Conservation (phyloP, 2,797 vertebrate genomes). For the Ceyx erithaca region DNA sequence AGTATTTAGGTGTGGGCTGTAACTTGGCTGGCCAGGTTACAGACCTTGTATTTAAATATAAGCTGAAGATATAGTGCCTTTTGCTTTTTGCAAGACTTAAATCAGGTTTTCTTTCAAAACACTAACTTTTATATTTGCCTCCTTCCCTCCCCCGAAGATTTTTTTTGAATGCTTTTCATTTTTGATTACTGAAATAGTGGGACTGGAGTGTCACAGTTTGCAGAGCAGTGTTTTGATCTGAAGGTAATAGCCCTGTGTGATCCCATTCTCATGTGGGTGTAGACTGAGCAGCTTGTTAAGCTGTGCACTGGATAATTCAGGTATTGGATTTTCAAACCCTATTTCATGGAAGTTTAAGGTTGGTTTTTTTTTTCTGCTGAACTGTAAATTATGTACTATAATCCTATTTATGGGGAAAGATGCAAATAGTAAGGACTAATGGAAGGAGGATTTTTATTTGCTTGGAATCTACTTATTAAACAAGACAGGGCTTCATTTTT, state of each 20-base stretch:
- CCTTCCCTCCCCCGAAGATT: slow-evolving; percentile 72
- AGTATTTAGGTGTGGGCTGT: slow-evolving; percentile 16
- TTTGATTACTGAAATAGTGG: slow-evolving; percentile 56
- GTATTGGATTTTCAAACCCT: background rate
- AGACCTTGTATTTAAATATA: slow-evolving; percentile 67
- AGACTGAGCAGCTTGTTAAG: background rate
- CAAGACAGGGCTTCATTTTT: background rate
- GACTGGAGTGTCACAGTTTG: background rate
- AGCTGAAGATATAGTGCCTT: slow-evolving; percentile 51
- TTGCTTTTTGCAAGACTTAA: slow-evolving; percentile 31
- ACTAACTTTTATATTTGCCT: slow-evolving; percentile 35
- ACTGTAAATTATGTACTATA: slow-evolving; percentile 10
- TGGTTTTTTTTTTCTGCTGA: background rate
- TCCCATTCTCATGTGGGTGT: background rate
- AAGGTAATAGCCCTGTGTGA: background rate
- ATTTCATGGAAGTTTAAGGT: background rate
- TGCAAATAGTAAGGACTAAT: slow-evolving; percentile 22
- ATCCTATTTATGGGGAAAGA: slow-evolving; percentile 46
- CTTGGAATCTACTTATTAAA: background rate
- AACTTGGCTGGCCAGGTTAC: slow-evolving; percentile 92
- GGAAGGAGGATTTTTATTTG: slow-evolving; percentile 22
- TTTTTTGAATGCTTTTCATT: slow-evolving; percentile 74
- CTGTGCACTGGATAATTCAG: background rate
- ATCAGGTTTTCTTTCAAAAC: background rate
- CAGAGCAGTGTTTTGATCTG: background rate